Evolutionary conservation across 2,888 invertebrate genomes (phyloP), one percentile per base, ranked within the genome.

Genomic region (Caenorhabditis sp.): DNA sequence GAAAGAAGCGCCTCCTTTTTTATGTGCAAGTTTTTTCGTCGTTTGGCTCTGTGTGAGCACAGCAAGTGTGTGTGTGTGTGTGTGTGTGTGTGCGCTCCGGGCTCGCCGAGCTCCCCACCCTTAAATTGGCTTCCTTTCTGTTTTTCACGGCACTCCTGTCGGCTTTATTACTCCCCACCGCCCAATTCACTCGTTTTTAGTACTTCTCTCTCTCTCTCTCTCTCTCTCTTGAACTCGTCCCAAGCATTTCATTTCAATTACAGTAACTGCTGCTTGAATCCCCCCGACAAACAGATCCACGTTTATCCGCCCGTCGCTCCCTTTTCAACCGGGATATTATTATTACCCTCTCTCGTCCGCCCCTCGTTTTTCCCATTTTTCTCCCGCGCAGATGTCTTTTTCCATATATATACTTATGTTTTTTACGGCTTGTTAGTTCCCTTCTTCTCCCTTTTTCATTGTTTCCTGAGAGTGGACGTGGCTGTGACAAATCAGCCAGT

Each of bases 101-200:
- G 52, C 53, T 53, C 37, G 17, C 52, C 41, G 13, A 17, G 11
- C 17, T 22, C 35, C 30, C 58, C 27, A 26, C 46, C 53, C 30
- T 66, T 52, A 63, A 63, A 63, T 63, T 63, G 63, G 63, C 63
- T 63, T 63, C 63, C 52, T 41, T 52, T 53, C 41, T 37, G 26
- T 24, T 50, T 55, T 39, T 55, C 46, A n/a, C 37, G n/a, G 15
- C 30, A 9, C 17, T 11, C 35, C 37, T 15, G 30, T 11, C 50
- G 8, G 35, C 37, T 68, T 68, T 68, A 68, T 68, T 68, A 68
- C 68, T 66, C 53, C 32, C 41, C 48, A 43, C 22, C 26, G 9
- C n/a, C n/a, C n/a, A n/a, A n/a, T n/a, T n/a, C n/a, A n/a, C 17
- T 50, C 46, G 24, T 39, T 39, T 61, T 48, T 30, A 24, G 22